phyloP scores from a whole-genome alignment of 2,888 invertebrate genomes.

The Hesperia comma region DNA sequence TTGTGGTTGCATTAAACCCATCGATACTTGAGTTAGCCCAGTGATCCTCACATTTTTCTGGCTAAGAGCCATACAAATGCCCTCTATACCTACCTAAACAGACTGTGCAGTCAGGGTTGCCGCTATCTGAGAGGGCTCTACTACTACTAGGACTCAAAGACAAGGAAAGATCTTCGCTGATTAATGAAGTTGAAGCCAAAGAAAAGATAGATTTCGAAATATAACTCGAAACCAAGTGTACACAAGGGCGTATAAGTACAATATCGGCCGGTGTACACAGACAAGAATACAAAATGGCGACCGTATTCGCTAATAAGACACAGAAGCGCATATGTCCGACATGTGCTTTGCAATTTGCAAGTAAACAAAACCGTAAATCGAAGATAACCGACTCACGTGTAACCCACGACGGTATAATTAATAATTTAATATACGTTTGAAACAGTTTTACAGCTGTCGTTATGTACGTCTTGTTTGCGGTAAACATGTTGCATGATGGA shows the following conservation, averaged over 20 bases:
- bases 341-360: not conserved
- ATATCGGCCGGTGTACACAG: not conserved
- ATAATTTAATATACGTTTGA: not conserved
- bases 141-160: no score
- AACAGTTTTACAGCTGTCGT: not conserved
- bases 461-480: not conserved
- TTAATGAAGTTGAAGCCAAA: no score
- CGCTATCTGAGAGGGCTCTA: no score
- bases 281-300: not conserved
- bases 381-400: conserved; percentile 18
- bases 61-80: no score
- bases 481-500: not conserved
- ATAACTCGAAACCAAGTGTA: no score
- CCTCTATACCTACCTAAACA: no score
- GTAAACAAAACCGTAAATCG: conserved; percentile 44
- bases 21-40: no score
- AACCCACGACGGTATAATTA: not conserved
- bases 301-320: not conserved
- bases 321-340: conserved; percentile 6
- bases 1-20: no score
- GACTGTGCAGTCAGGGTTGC: no score
- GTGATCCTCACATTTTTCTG: no score
- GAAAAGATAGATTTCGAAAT: no score
- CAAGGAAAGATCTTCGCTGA: no score
- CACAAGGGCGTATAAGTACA: not conserved